Conservation (phyloP, 2,888 invertebrate species). For the Acholoe squamosa region DNA sequence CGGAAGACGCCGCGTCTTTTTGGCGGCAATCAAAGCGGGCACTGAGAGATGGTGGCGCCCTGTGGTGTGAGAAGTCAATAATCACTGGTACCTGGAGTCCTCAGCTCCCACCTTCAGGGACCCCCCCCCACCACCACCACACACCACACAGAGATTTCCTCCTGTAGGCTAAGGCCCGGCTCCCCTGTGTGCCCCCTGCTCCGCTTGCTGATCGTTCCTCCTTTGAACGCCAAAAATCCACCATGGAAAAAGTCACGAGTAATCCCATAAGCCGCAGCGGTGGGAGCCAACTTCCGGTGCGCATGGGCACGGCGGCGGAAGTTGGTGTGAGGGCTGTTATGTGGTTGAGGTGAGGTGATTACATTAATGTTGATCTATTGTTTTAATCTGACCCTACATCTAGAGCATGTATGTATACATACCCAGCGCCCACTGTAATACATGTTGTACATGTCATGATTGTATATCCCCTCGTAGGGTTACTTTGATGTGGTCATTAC, state of each 20-base stretch:
- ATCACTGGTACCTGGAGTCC: neutral
- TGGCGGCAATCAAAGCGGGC: constrained; percentile 9
- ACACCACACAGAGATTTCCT: neutral
- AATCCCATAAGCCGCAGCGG: constrained; percentile 9
- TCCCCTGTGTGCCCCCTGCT: neutral
- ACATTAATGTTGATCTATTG: neutral
- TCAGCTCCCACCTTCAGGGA: neutral
- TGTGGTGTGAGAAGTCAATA: neutral
- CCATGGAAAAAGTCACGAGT: neutral
- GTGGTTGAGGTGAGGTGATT: neutral
- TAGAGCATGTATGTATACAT: neutral
- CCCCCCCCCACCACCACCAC: neutral
- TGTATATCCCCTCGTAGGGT: neutral
- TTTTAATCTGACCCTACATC: neutral
- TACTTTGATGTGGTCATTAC: neutral
- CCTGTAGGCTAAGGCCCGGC: neutral
- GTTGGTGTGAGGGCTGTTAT: neutral
- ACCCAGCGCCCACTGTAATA: neutral
- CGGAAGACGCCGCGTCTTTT: neutral
- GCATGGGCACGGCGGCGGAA: neutral
- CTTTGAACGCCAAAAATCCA: constrained; percentile 8
- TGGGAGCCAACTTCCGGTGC: constrained; percentile 3
- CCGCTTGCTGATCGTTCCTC: neutral
- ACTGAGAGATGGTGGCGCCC: neutral
- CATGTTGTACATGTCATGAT: neutral